Conservation (phyloP, 2,113 vertebrate genomes). For the Craseonycteris thonglongyai region DNA sequence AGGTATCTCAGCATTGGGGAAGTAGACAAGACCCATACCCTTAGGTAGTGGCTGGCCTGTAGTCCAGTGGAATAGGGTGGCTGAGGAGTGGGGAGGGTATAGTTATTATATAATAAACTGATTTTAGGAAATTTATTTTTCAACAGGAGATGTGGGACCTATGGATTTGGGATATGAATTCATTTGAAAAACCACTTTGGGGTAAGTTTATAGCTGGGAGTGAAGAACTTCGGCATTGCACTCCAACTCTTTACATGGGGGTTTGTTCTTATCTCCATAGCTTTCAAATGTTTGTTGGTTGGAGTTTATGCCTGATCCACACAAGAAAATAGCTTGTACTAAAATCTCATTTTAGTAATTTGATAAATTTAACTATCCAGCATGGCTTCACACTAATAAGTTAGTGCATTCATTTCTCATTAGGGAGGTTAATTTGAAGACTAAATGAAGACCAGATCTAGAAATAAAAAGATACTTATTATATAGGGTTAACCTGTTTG, state of each 20-base stretch:
- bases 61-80: not conserved
- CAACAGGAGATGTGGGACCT: slow-evolving; percentile 63
- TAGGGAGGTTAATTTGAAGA: not conserved
- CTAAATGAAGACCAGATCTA: slow-evolving; percentile 19
- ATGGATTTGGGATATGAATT: slow-evolving; percentile 62
- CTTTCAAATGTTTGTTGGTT: not conserved
- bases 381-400: not conserved
- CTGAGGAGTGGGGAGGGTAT: not conserved
- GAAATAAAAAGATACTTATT: not conserved
- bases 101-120: slow-evolving; percentile 47
- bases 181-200: slow-evolving; percentile 62
- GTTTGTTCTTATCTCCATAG: not conserved
- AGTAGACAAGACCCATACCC: not conserved
- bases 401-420: not conserved
- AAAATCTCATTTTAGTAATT: slow-evolving; percentile 10
- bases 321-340: not conserved
- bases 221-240: slow-evolving; percentile 3
- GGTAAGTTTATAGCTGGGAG: slow-evolving; percentile 55
- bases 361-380: not conserved
- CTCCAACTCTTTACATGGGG: not conserved
- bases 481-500: not conserved
- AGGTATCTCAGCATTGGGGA: not conserved
- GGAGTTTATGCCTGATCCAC: not conserved
- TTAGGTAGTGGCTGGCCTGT: not conserved
- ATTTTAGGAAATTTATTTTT: slow-evolving; percentile 64